These are phyloP conservation scores for Herminia tarsipennalis DNA, from an alignment of 2,888 invertebrate species.

Conservation along the genomic window DNA sequence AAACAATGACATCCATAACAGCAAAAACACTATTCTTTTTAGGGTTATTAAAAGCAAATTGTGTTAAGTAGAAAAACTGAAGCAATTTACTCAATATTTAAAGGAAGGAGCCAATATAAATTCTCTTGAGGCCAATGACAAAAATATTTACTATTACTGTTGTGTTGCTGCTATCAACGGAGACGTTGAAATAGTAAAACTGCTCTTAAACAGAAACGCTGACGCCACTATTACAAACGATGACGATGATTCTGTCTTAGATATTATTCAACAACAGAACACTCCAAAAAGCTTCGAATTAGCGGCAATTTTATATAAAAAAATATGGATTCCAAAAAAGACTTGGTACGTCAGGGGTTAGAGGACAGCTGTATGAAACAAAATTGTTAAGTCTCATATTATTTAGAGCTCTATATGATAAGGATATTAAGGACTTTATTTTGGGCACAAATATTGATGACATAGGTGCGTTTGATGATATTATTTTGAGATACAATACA, in stretches of 20 bases:
- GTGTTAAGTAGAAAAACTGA: constrained; percentile 22
- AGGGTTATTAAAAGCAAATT: too few relatives aligned
- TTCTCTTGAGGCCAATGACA: constrained; percentile 29
- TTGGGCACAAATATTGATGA: constrained; percentile 29
- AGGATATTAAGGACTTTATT: constrained; percentile 21
- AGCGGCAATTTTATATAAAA: not conserved
- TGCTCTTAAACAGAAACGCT: too few relatives aligned
- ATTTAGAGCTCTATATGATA: constrained; percentile 23
- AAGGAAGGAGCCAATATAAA: constrained; percentile 42
- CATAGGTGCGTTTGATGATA: constrained; percentile 44
- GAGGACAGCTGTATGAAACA: constrained; percentile 43
- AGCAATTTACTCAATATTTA: constrained; percentile 28
- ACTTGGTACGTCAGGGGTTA: constrained; percentile 17
- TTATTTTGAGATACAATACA: constrained; percentile 33
- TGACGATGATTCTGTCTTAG: too few relatives aligned
- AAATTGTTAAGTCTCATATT: constrained; percentile 38
- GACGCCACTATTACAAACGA: too few relatives aligned
- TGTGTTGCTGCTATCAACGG: constrained; percentile 38
- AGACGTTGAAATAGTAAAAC: constrained; percentile 27
- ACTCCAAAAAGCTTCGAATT: not conserved
- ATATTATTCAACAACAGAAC: constrained; percentile 25
- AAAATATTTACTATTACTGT: constrained; percentile 37
- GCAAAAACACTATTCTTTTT: too few relatives aligned
- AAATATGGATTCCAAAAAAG: not conserved
- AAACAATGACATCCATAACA: too few relatives aligned